Evolutionary conservation across 1,140 invertebrate species (phyloP), one percentile per base, ranked within the genome.

Genomic region (Drosophila sulfurigaster): DNA sequence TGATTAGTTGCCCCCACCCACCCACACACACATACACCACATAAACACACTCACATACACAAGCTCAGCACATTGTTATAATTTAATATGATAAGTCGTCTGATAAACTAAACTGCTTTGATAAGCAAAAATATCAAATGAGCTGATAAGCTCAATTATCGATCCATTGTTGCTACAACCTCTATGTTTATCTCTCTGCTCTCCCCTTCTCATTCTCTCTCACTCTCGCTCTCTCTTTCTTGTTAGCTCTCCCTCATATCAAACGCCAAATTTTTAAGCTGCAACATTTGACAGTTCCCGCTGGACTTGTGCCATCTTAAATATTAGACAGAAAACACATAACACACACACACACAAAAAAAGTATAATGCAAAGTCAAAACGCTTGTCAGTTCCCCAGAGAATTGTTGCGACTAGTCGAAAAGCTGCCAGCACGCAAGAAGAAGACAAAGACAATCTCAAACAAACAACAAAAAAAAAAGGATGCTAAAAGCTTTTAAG

Each of bases 131-230:
- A 76, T 69, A 77, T 60, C 69, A 69, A 78, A 68, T 51, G 52
- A 74, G 80, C 85, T 88, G 83, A 87, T 87, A 87, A 89, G 83
- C 77, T 74, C 74, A 88, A 78, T 88, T 87, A 89, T 87, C 83
- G 83, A 87, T 88, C 83, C 69, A 66, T 70, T 16, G 46, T 57
- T 41, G 54, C 15, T 11, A 16, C 52, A 56, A 38, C 10, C 35
- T 38, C 35, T 38, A 38, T 38, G 8, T 38, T 3, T 38, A 38
- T 38, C 6, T 16, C 13, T 15, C 8, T 54, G 3, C 51, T 51
- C 16, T 6, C n/a, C 16, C 41, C 7, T 25, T 1, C 20, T 11
- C 10, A n/a, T n/a, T 41, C 28, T 8, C 11, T 58, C 35, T n/a
- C 5, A 38, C 28, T 10, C 13, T 56, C 5, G 16, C 6, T 32